phyloP scores from a whole-genome alignment of 2,113 vertebrate species.

The Dinomys branickii region DNA sequence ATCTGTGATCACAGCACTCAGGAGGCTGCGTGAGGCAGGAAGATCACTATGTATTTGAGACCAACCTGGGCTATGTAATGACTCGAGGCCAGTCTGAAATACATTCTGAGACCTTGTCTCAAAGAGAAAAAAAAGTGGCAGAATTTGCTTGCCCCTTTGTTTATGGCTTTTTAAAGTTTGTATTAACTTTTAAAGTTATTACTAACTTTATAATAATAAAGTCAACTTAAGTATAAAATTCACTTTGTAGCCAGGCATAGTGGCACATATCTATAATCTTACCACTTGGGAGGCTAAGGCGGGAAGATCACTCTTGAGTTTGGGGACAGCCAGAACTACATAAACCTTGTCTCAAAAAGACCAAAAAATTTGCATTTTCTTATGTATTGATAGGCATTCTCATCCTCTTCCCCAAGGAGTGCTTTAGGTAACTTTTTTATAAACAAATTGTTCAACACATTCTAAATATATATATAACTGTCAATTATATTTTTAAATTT shows the following conservation, averaged over 20 bases:
- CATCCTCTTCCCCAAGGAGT: not conserved
- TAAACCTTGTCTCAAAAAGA: not conserved
- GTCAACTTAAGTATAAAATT: not conserved
- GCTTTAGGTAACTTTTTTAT: slow-evolving; percentile 11
- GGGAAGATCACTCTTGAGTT: not conserved
- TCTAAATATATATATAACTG: not conserved
- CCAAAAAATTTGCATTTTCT: not conserved
- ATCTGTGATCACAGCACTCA: not conserved
- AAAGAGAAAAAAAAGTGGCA: not conserved
- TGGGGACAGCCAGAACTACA: not conserved
- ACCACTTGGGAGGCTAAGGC: not conserved
- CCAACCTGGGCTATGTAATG: not conserved
- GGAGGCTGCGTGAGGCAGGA: not conserved
- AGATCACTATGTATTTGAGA: not conserved
- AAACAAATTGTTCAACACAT: not conserved
- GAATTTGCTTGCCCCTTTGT: not conserved
- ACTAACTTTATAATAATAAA: not conserved
- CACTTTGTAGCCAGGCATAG: not conserved
- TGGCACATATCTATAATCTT: not conserved
- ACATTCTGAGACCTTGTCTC: not conserved
- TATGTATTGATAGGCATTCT: not conserved
- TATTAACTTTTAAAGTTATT: no score
- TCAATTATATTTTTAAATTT: not conserved
- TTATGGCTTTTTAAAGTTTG: not conserved
- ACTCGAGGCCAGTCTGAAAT: not conserved